Conservation (phyloP, 2,113 vertebrate genomes). For the Calyptommatus sinebrachiatus region DNA sequence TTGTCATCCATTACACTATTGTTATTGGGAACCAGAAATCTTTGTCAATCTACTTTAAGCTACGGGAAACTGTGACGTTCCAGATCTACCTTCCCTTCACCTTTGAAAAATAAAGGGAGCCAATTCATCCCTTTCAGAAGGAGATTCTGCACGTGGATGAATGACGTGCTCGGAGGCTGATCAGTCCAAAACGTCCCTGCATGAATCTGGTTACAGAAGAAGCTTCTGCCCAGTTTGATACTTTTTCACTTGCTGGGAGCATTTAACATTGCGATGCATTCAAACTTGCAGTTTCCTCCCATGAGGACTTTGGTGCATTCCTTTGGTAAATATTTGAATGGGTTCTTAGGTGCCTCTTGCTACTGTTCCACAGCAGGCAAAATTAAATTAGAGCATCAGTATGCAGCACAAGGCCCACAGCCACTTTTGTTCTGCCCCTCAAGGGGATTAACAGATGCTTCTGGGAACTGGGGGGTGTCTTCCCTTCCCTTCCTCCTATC, state of each 20-base stretch:
- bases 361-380: constrained; percentile 17
- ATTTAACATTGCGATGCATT: neutral
- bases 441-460: constrained; percentile 20
- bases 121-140: neutral
- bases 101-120: neutral
- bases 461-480: neutral
- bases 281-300: neutral
- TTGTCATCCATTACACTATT: too few species aligned
- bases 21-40: too few species aligned
- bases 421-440: constrained; percentile 14
- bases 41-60: too few species aligned
- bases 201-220: neutral
- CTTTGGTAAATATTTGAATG: constrained; percentile 30
- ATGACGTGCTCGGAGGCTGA: neutral
- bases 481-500: neutral
- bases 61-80: too few species aligned
- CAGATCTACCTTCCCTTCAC: too few species aligned
- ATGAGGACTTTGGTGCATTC: neutral
- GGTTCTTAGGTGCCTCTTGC: constrained; percentile 1
- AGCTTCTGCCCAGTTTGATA: neutral
- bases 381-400: constrained; percentile 21
- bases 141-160: neutral
- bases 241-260: neutral
- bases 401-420: constrained; percentile 20
- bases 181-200: neutral